Base-by-base conservation (phyloP, 2,888 invertebrate genomes). In the Meiosimyza platycephala region DNA sequence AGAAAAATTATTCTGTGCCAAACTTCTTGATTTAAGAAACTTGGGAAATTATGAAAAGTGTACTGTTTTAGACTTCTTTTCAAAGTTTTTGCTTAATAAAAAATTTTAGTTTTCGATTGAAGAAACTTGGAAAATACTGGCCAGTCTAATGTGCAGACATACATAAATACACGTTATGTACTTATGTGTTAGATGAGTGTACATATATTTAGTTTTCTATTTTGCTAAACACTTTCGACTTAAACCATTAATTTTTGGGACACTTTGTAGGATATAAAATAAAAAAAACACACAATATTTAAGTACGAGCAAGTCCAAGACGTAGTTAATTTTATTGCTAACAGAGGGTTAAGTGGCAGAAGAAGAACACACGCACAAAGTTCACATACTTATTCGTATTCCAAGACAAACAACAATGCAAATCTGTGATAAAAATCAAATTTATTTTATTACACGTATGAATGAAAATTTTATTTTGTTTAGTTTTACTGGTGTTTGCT, bases 241-340 rank as follows among this genome's bases (percentile, higher is more conserved):
- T 83, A 82, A 83, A 80, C 84, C 84, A 84, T 84, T 84, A 84
- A 83, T 84, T 84, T 83, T 78, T 65, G 76, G 70, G 76, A 80
- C 80, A 78, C 79, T 79, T 76, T 67, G 68, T 22, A 22, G 59
- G 50, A 15, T 68, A 33, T 28, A 3, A 12, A 57, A 48, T 50
- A 50, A 62, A 71, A 47, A 60, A 59, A 57, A 28, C 60, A 60
- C 59, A 68, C 52, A 63, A 73, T 48, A 66, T 62, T 13, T 9
- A 50, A 40, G 40, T n/a, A 51, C 57, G 33, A 62, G 40, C n/a
- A 22, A 54, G 64, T 57, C 22, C 71, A 75, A 68, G 73, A 67
- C 77, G 76, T 79, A 84, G 78, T 82, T 84, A 81, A 84, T 83
- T 84, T 84, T 84, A 84, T 84, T 84, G 84, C 82, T 80, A 80